Percentiles rank a stretch among this genome's conserved stretches.
Evolutionary conservation across 2,113 vertebrate genomes (phyloP).

Genomic region (Cynopterus brachyotis): DNA sequence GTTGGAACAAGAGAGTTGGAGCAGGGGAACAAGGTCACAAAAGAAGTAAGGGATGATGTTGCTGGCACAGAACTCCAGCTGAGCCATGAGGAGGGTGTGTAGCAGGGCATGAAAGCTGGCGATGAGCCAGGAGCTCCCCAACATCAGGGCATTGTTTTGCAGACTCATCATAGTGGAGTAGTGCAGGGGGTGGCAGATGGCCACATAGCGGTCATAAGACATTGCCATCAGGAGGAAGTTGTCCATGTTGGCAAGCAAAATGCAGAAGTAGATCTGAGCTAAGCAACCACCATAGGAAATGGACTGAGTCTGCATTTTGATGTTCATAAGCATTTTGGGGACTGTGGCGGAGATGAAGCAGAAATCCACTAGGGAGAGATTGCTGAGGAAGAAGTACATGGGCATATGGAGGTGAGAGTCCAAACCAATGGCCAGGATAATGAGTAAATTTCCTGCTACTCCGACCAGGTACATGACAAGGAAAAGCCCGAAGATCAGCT

Average conservation of each 20-base stretch:
- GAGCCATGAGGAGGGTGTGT: constrained; percentile 65
- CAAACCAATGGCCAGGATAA: background rate
- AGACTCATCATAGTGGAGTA: constrained; percentile 43
- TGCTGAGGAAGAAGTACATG: constrained; percentile 59
- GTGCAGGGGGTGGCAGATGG: constrained; percentile 44
- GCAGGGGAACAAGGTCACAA: constrained; percentile 60
- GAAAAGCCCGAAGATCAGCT: constrained; percentile 33
- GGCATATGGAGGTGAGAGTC: background rate
- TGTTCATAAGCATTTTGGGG: constrained; percentile 60
- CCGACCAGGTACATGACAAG: background rate
- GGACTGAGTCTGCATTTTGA: background rate
- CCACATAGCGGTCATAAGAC: constrained; percentile 51
- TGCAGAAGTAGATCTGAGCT: constrained; percentile 64
- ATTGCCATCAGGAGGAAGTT: constrained; percentile 57
- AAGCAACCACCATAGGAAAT: constrained; percentile 54
- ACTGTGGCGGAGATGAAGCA: constrained; percentile 46
- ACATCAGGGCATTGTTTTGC: background rate
- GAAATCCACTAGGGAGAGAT: constrained; percentile 52
- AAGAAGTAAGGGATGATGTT: constrained; percentile 68
- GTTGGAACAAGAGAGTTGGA: constrained; percentile 66
- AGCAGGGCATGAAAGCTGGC: constrained; percentile 49
- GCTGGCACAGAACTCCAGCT: constrained; percentile 58
- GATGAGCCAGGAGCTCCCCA: constrained; percentile 46
- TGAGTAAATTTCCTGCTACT: constrained; percentile 42
- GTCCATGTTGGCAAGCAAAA: constrained; percentile 63